phyloP scores from a whole-genome alignment of 2,888 invertebrate genomes.

The Neoitamus cyanurus region DNA sequence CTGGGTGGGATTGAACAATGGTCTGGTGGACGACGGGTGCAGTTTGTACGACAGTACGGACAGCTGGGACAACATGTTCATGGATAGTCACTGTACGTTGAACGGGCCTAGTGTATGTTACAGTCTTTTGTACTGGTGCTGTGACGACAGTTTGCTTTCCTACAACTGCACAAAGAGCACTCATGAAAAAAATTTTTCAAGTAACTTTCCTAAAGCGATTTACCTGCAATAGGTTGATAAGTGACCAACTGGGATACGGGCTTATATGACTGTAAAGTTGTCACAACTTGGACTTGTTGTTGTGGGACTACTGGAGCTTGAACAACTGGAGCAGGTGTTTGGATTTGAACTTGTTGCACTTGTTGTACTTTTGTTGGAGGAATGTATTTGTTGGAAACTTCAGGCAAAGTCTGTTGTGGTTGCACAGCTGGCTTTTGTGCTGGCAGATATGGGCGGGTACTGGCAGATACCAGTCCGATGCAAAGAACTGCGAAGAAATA shows the following conservation, averaged over 20 bases:
- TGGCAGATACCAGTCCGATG: constrained; percentile 11
- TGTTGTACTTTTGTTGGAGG: neutral
- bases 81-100: constrained; percentile 5
- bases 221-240: constrained; percentile 24
- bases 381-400: neutral
- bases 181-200: neutral
- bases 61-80: constrained; percentile 19
- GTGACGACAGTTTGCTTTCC: constrained; percentile 11
- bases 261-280: neutral
- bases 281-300: neutral
- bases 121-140: constrained; percentile 16
- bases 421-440: neutral
- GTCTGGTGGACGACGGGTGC: constrained; percentile 17
- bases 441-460: constrained; percentile 21
- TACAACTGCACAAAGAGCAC: neutral
- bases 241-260: neutral
- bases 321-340: neutral
- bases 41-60: constrained; percentile 2
- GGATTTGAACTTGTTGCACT: neutral
- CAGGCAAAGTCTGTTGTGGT: neutral
- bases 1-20: neutral
- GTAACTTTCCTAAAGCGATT: neutral
- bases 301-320: neutral
- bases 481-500: neutral
- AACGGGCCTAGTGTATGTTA: neutral